These are phyloP conservation scores for Bergia puertoricense DNA, from an alignment of 92 coral and sea anemone genomes.

Conservation along the genomic window DNA sequence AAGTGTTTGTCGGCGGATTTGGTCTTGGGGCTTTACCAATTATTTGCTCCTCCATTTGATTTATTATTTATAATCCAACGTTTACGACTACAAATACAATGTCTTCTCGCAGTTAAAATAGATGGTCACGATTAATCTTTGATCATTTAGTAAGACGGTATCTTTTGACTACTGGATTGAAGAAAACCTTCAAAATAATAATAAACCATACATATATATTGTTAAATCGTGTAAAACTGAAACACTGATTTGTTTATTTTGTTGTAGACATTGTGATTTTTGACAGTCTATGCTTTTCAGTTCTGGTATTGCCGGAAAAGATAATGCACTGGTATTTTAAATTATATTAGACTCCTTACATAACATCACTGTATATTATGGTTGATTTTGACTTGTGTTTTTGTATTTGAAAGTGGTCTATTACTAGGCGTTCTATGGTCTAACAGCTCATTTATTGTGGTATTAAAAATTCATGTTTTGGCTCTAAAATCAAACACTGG, in stretches of 20 bases:
- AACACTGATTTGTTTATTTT: conserved; percentile 27
- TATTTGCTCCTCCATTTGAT: conserved; percentile 68
- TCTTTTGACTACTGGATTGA: neutral
- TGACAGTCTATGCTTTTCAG: conserved; percentile 26
- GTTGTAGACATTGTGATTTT: conserved; percentile 25
- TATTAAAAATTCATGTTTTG: conserved; percentile 35
- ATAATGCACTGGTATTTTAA: neutral
- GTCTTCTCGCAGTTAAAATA: conserved; percentile 66
- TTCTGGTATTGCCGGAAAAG: neutral
- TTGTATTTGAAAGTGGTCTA: conserved; percentile 10
- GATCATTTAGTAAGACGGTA: conserved; percentile 45
- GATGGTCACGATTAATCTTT: conserved; percentile 73
- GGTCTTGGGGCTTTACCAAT: conserved; percentile 48
- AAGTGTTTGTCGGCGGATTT: conserved; percentile 28
- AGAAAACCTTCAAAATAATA: neutral
- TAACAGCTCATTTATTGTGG: conserved; percentile 32
- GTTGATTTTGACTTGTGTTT: conserved; percentile 12
- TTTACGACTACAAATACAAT: conserved; percentile 47
- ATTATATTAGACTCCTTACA: neutral
- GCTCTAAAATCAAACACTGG: neutral
- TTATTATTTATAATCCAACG: conserved; percentile 79
- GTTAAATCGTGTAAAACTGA: neutral
- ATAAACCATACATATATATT: neutral
- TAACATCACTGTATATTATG: neutral
- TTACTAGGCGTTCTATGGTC: neutral